Conservation (phyloP, 37 sponge, comb jelly and placozoan species). For the Halichondria panicea region DNA sequence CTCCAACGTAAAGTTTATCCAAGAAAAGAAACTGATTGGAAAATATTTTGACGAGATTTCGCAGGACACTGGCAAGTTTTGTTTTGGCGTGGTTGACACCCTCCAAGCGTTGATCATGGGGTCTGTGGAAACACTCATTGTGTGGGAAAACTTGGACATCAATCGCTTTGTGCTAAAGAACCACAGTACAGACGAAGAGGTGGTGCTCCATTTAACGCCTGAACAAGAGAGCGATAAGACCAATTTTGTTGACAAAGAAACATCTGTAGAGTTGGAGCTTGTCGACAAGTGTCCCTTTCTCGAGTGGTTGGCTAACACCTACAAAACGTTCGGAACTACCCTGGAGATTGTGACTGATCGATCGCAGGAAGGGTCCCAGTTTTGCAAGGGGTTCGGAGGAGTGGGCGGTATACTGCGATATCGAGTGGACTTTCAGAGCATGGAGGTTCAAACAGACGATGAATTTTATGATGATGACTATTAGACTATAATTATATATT, state of each 20-base stretch:
- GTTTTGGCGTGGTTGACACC: constrained; percentile 95
- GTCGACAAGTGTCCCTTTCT: constrained; percentile 85
- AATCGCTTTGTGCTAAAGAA: constrained; percentile 85
- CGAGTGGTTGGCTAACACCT: constrained; percentile 99
- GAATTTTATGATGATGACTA: constrained; percentile 89
- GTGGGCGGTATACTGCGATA: constrained; percentile 96
- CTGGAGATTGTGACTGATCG: constrained; percentile 98
- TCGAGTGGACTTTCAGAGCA: constrained; percentile 96
- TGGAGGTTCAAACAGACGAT: constrained; percentile 86
- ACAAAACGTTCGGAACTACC: constrained; percentile 94
- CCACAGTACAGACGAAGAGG: constrained; percentile 84
- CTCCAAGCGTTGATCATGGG: constrained; percentile 96
- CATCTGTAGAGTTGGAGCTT: constrained; percentile 93
- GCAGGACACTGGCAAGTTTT: constrained; percentile 97
- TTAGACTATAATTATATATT: constrained; percentile 17
- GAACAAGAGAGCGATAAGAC: constrained; percentile 98
- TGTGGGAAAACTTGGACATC: constrained; percentile 97
- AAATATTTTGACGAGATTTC: constrained; percentile 99
- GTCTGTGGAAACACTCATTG: constrained; percentile 94
- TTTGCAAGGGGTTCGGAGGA: constrained; percentile 99
- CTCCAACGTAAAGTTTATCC: constrained; percentile 98
- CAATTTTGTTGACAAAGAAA: constrained; percentile 86
- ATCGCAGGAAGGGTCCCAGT: constrained; percentile 99
- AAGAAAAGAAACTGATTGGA: constrained; percentile 98
- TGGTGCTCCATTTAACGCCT: constrained; percentile 80